Evolutionary conservation across 1,140 invertebrate genomes (phyloP).

Genomic region (Heliconius melpomene): DNA sequence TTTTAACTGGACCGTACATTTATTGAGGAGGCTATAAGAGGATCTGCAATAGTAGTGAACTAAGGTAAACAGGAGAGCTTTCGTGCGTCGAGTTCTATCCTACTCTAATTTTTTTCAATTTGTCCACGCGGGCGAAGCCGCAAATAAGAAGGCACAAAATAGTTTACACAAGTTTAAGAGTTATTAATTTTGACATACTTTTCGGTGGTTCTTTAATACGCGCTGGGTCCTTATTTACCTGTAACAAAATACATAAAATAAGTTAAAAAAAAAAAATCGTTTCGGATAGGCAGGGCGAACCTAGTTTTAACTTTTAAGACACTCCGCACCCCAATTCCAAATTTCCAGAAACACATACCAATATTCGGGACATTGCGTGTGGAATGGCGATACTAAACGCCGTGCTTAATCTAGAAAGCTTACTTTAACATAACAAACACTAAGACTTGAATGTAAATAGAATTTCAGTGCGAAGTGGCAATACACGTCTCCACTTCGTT

Average conservation of each 20-base stretch:
- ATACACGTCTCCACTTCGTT: slow-evolving; percentile 1
- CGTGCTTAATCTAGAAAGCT: background rate
- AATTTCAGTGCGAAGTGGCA: background rate
- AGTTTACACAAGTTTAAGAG: too few species aligned
- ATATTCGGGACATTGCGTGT: background rate
- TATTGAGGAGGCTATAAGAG: too few species aligned
- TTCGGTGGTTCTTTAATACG: background rate
- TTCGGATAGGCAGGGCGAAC: background rate
- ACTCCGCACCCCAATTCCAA: background rate
- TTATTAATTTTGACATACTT: background rate
- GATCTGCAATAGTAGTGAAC: too few species aligned
- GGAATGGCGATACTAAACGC: background rate
- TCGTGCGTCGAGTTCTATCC: too few species aligned
- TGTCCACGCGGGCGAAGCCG: too few species aligned
- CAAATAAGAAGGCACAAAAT: too few species aligned
- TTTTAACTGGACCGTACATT: too few species aligned
- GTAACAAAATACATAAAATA: background rate
- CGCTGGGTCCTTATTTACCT: background rate
- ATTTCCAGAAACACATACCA: background rate
- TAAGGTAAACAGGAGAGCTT: too few species aligned
- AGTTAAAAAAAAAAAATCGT: background rate
- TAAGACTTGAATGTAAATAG: background rate
- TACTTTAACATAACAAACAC: background rate
- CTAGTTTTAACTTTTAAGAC: background rate
- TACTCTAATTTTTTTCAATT: too few species aligned